Percentiles rank a stretch among this genome's conserved stretches.
These are phyloP conservation scores for Diachasmimorpha longicaudata DNA, from an alignment of 1,140 invertebrate species.

Conservation along the genomic window DNA sequence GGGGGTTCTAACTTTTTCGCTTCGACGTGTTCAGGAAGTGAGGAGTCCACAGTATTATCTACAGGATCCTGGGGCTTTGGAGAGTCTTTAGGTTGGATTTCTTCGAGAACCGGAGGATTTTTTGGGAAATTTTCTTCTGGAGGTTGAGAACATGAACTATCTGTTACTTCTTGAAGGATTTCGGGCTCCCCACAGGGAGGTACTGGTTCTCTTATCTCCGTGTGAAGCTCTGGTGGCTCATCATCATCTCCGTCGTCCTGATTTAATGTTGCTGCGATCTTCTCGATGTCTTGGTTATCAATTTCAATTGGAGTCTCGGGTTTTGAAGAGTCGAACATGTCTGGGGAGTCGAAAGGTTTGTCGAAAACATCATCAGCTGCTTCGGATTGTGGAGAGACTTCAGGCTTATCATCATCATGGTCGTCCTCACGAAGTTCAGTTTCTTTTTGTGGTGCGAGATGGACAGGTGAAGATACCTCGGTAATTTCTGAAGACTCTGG, in stretches of 20 bases:
- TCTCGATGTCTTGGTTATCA: neutral
- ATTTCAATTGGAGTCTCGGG: neutral
- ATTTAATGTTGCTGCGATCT: neutral
- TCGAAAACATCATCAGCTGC: neutral
- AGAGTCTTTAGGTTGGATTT: too few relatives aligned
- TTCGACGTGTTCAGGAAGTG: neutral
- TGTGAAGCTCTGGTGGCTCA: neutral
- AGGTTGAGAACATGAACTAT: too few relatives aligned
- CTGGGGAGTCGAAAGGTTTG: neutral
- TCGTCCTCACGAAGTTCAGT: too few relatives aligned
- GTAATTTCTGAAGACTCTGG: neutral
- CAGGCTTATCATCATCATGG: too few relatives aligned
- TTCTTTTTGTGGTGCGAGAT: neutral
- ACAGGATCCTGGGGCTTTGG: too few relatives aligned
- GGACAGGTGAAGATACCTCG: neutral
- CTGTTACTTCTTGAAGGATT: neutral
- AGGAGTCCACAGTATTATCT: too few relatives aligned
- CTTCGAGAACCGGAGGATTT: too few relatives aligned
- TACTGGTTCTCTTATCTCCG: neutral
- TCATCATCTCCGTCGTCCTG: neutral
- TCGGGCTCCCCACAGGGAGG: neutral
- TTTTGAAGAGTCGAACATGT: neutral
- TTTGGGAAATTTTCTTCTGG: too few relatives aligned
- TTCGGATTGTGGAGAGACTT: neutral
- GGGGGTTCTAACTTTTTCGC: neutral